Evolutionary conservation across 2,113 vertebrate genomes (phyloP), one percentile per base, ranked within the genome.

Genomic region (Corythoichthys haematopterus): DNA sequence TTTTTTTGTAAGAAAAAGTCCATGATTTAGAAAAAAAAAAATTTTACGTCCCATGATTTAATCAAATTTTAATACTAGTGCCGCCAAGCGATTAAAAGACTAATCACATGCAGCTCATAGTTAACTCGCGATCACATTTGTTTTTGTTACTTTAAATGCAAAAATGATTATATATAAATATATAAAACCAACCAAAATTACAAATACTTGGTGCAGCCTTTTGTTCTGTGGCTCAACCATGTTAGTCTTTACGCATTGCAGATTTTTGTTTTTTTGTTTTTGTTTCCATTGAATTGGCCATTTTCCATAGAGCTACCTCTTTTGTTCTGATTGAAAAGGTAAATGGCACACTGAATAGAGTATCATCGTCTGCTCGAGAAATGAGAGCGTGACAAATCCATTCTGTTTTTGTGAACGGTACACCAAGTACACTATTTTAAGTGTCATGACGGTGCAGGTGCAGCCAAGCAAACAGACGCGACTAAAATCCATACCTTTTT

Each of bases 311-410:
- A 65, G 7, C 33, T 2, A 57, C 4, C 55, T 60, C 6, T 60
- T 40, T 43, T 64, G 59, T 15, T 16, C 1, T 36, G 56, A 74
- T 50, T 51, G 35, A 56, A 68, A 56, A 14, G 20, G n/a, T 53
- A 52, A 69, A 45, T 73, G 55, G 66, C 13, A n/a, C 57, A 16
- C 53, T 50, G 68, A 3, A 11, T 20, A 61, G 68, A 64, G 50
- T 55, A 68, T 56, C 62, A 71, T 47, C 58, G 55, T 74, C 73
- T 69, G 37, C 46, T 50, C 72, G 64, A 74, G 15, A 72, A 71
- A 63, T 61, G 66, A 59, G 35, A 55, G 8, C 9, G 16, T n/a
- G 57, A 20, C 15, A 20, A 51, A 65, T 53, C 60, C 36, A 38
- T n/a, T 68, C 3, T 66, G n/a, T 20, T n/a, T 52, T 14, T 53